Conservation (phyloP, 2,888 invertebrate species). For the Drosophila colorata region DNA sequence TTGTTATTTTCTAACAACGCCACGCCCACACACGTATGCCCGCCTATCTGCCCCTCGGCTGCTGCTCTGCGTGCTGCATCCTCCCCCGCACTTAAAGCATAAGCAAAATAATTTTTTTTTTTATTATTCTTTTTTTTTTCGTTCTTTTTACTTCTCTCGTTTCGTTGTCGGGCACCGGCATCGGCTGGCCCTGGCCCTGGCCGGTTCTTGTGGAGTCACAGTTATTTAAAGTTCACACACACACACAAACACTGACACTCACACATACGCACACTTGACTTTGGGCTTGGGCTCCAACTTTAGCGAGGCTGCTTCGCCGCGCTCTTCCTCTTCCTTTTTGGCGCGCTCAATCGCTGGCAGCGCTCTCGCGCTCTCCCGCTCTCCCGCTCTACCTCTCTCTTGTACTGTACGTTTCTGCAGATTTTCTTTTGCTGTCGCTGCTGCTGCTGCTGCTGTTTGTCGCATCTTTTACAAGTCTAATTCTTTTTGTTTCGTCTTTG, state of each 20-base stretch:
- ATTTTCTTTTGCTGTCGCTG: conserved; percentile 31
- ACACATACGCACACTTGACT: conserved; percentile 52
- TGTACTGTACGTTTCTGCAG: conserved; percentile 22
- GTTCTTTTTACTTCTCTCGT: conserved; percentile 11
- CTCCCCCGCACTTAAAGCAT: conserved; percentile 45
- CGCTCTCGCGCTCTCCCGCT: conserved; percentile 20
- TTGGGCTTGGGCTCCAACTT: conserved; percentile 56
- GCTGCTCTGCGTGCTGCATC: conserved; percentile 23
- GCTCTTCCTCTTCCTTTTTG: conserved; percentile 23
- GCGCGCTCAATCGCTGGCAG: conserved; percentile 20
- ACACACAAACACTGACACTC: conserved; percentile 6
- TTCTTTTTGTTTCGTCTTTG: conserved; percentile 52
- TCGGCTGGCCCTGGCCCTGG: conserved; percentile 47
- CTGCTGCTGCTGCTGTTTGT: conserved; percentile 25
- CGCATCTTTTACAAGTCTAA: conserved; percentile 54
- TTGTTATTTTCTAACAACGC: conserved; percentile 11
- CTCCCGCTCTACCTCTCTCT: conserved; percentile 1
- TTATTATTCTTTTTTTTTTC: conserved; percentile 10
- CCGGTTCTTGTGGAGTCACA: conserved; percentile 67
- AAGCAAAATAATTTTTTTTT: conserved; percentile 26
- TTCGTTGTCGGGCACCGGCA: conserved; percentile 35
- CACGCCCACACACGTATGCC: conserved; percentile 19
- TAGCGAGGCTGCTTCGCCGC: conserved; percentile 25
- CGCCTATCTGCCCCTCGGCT: conserved; percentile 17
- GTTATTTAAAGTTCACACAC: conserved; percentile 60